Evolutionary conservation across 1,140 invertebrate genomes (phyloP).

Genomic region (Zaprionus capensis): DNA sequence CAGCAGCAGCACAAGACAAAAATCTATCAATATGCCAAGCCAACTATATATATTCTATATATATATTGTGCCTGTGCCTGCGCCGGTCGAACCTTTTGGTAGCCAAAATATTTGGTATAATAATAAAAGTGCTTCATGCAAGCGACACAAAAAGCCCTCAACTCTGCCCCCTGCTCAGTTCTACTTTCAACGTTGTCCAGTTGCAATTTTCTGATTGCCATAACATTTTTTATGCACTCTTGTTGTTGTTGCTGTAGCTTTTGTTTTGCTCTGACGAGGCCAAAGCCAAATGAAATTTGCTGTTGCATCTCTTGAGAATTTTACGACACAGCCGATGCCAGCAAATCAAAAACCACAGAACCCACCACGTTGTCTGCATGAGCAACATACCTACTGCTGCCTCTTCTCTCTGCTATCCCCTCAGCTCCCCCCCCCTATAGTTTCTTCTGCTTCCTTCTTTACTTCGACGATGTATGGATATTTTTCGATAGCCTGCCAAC

Average conservation of each 20-base stretch:
- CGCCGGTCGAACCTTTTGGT: constrained; percentile 10
- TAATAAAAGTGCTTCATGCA: constrained; percentile 69
- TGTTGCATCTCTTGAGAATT: constrained; percentile 68
- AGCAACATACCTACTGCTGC: neutral
- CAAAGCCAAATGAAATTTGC: constrained; percentile 70
- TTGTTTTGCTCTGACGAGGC: constrained; percentile 57
- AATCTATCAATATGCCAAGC: constrained; percentile 55
- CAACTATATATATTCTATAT: neutral
- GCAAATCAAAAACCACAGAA: constrained; percentile 66
- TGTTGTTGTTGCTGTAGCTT: constrained; percentile 45
- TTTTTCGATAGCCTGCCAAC: constrained; percentile 26
- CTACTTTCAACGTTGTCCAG: constrained; percentile 32
- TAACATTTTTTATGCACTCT: constrained; percentile 51
- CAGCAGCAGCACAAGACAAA: constrained; percentile 27
- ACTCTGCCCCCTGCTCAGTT: neutral
- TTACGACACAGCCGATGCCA: constrained; percentile 55
- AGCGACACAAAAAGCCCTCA: constrained; percentile 8
- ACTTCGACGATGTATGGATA: constrained; percentile 18
- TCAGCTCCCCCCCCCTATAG: neutral
- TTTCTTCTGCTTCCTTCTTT: neutral
- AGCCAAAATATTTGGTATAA: constrained; percentile 75
- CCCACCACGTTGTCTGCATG: constrained; percentile 12
- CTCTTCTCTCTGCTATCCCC: neutral
- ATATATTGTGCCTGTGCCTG: neutral
- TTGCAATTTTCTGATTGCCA: constrained; percentile 76